Conservation (phyloP, 2,888 invertebrate species). For the Diarsia rubi region DNA sequence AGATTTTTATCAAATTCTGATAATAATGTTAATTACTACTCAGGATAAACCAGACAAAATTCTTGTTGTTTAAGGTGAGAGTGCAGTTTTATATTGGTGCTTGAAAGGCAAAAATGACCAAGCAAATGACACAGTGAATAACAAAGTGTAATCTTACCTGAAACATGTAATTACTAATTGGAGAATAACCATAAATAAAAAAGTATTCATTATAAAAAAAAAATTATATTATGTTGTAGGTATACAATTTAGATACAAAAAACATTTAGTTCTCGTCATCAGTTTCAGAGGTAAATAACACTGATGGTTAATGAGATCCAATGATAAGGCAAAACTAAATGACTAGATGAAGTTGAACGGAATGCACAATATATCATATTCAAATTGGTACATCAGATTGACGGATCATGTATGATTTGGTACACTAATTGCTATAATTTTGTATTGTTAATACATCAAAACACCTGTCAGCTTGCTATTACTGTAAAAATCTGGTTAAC, state of each 20-base stretch:
- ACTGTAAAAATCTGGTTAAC: background rate
- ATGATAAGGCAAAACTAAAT: slow-evolving; percentile 27
- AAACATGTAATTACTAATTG: background rate
- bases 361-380: slow-evolving; percentile 9
- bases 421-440: slow-evolving; percentile 18
- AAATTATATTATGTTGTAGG: too few species aligned
- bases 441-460: background rate
- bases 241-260: slow-evolving; percentile 4
- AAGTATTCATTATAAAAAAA: background rate
- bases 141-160: background rate
- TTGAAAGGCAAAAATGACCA: too few species aligned
- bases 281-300: background rate
- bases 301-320: background rate
- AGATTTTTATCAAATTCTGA: slow-evolving; percentile 11
- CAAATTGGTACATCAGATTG: background rate
- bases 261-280: background rate
- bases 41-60: background rate
- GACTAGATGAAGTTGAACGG: slow-evolving; percentile 45
- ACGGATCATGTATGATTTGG: slow-evolving; percentile 12
- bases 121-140: too few species aligned
- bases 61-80: background rate
- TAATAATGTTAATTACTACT: background rate
- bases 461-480: slow-evolving; percentile 1
- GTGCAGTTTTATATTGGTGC: background rate
- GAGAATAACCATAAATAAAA: background rate